Evolutionary conservation across 1,140 invertebrate species (phyloP).

Genomic region (Rhagoletis pomonella): DNA sequence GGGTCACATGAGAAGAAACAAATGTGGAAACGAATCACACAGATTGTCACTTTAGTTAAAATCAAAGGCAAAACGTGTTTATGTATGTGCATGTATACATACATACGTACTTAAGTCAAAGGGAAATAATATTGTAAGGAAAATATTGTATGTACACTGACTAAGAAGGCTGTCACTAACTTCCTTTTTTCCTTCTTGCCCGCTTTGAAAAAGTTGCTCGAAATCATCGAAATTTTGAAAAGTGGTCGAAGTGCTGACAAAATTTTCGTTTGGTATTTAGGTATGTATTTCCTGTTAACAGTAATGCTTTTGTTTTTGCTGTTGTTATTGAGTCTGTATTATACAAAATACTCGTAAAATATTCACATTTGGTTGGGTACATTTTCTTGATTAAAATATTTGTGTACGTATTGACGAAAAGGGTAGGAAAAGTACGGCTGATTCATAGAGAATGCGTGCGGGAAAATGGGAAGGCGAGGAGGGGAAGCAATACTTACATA

Average conservation of each 20-base stretch:
- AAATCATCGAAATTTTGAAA: neutral
- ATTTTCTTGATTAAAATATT: conserved; percentile 10
- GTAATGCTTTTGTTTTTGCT: neutral
- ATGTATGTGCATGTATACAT: too few species aligned
- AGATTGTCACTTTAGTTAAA: conserved; percentile 39
- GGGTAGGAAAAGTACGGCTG: too few species aligned
- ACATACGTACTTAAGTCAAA: too few species aligned
- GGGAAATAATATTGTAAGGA: neutral
- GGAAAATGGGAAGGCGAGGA: too few species aligned
- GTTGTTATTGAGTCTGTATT: neutral
- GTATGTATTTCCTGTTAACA: neutral
- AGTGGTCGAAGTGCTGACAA: neutral
- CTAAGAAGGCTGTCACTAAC: neutral
- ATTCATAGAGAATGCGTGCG: too few species aligned
- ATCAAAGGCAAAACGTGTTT: neutral
- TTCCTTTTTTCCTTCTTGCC: neutral
- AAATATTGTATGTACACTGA: neutral
- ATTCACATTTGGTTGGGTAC: neutral
- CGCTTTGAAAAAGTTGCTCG: neutral
- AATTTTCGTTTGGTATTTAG: neutral
- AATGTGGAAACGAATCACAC: neutral
- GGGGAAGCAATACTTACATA: too few species aligned
- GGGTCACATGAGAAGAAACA: neutral
- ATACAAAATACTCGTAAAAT: too few species aligned
- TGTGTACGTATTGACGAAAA: neutral